Evolutionary conservation across 2,888 invertebrate genomes (phyloP).

Genomic region (Anthophora plumipes): DNA sequence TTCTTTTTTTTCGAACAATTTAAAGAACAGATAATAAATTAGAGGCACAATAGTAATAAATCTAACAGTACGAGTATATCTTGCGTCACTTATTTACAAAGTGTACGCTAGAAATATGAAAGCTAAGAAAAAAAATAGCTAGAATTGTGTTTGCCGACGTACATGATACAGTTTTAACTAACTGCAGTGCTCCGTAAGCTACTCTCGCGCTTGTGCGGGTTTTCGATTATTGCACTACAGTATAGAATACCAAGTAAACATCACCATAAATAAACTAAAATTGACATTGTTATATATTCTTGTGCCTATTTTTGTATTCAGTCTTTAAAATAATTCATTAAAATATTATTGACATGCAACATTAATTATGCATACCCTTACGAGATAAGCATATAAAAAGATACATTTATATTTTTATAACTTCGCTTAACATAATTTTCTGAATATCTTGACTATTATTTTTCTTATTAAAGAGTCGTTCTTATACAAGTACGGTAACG

Average conservation of each 20-base stretch:
- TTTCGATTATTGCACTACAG: conserved; percentile 18
- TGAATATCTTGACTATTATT: background rate
- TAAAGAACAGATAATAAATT: background rate
- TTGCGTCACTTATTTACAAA: conserved; percentile 10
- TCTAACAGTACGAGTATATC: background rate
- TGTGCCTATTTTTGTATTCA: background rate
- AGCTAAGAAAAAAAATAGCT: background rate
- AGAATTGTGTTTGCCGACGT: background rate
- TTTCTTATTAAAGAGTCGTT: conserved; percentile 12
- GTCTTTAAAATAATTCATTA: conserved; percentile 23
- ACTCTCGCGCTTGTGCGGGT: background rate
- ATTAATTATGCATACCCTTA: conserved; percentile 5
- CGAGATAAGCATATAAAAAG: background rate
- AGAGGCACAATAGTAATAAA: background rate
- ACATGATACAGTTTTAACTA: background rate
- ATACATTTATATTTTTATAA: conserved; percentile 6
- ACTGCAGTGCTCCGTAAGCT: background rate
- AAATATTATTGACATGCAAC: background rate
- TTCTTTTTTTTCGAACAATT: background rate
- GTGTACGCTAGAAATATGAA: conserved; percentile 3
- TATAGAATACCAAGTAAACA: conserved; percentile 11
- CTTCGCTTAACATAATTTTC: conserved; percentile 1
- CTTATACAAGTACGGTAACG: conserved; percentile 22
- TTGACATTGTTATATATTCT: background rate
- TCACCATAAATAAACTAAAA: background rate